These are phyloP conservation scores for Pitangus sulphuratus DNA, from an alignment of 2,797 vertebrate genomes.

Conservation along the genomic window DNA sequence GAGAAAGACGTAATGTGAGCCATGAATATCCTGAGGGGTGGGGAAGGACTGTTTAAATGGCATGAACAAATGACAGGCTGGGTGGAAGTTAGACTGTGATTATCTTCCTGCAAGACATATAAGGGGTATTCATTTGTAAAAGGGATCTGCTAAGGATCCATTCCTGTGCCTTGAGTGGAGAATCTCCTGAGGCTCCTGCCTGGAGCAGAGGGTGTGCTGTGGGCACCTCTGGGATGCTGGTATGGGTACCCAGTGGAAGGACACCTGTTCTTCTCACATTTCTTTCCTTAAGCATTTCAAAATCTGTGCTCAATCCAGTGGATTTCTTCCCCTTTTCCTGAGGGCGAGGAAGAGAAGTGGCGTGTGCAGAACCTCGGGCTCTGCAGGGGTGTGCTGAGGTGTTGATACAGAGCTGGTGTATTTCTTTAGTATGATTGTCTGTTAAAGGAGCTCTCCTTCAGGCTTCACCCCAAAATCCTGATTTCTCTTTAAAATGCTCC, in stretches of 20 bases:
- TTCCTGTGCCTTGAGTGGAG: background rate
- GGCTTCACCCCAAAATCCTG: background rate
- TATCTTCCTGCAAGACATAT: background rate
- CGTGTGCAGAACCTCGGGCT: rapidly evolving
- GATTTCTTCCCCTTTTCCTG: rapidly evolving
- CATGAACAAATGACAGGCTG: constrained; percentile 26
- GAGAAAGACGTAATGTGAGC: background rate
- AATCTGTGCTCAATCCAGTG: background rate
- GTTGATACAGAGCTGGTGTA: background rate
- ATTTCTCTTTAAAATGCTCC: background rate
- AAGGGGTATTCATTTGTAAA: constrained; percentile 18
- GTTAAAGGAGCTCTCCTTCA: background rate
- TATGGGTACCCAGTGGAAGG: too few species aligned
- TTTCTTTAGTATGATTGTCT: background rate
- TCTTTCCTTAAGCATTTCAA: rapidly evolving
- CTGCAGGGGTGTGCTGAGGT: background rate
- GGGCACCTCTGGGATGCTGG: background rate
- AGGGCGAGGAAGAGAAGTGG: background rate
- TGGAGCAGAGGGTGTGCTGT: background rate
- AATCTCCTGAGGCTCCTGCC: background rate
- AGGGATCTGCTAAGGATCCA: background rate
- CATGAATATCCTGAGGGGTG: background rate
- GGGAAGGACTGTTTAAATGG: constrained; percentile 20
- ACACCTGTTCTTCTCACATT: background rate
- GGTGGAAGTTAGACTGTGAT: background rate